Base-by-base conservation (phyloP, 2,797 vertebrate genomes). In the Calcarius lapponicus region DNA sequence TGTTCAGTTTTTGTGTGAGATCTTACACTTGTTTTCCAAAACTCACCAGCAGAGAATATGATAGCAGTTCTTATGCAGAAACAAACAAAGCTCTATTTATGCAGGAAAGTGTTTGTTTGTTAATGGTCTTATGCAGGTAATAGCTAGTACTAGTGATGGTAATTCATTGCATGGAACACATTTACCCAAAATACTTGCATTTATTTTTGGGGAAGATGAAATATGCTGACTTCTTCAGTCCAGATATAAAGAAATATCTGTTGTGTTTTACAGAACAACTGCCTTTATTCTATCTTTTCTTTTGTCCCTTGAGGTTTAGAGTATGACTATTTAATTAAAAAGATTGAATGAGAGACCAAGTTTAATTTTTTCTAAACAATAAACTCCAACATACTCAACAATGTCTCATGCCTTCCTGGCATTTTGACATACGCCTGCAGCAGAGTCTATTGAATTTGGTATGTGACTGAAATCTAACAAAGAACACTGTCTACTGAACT, bases 381-480 rank as follows among this genome's bases (percentile, higher is more conserved):
- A 95, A 96, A 93, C 82, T 86, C 96, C 93, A 93, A 90, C 97
- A 97, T 95, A 97, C 90, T 94, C 95, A 95, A 89, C 90, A 82
- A 93, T 95, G 96, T 97, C 96, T 97, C 96, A 96, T 96, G 97
- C 93, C 93, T 97, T 97, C 74, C 96, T 97, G 97, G 97, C 96
- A 97, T 97, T 97, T 96, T 96, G 96, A 97, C 87, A 80, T 96
- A 93, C 3, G 96, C 96, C 96, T 95, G 96, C 95, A 97, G 97
- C 97, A 96, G 95, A 96, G 90, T 95, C 97, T 97, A 97, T 97
- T 97, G 97, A 97, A 97, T 96, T 96, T 97, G 94, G 82, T 80
- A 95, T 95, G 94, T 97, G 97, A 97, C 97, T 97, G 96, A 97
- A 96, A 97, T 96, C 91, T 97, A 96, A 97, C 97, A 97, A 97